Base-by-base conservation (phyloP, 2,113 vertebrate species). In the Aptenodytes forsteri region DNA sequence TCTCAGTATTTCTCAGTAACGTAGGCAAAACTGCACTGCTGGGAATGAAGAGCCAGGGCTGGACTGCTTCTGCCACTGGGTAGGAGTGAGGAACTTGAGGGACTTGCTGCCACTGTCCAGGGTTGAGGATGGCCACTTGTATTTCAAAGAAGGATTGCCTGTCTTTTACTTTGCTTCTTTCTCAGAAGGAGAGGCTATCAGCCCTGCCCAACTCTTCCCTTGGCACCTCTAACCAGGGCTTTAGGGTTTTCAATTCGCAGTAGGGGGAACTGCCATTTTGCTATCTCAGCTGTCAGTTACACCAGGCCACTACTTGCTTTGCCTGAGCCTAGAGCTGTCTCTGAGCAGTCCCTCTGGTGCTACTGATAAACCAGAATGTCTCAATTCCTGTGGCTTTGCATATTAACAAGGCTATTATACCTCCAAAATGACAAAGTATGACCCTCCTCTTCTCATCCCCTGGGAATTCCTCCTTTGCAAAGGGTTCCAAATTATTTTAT, bases 1-100 rank as follows among this genome's bases (percentile, higher is more conserved):
- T 18, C 26, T 66, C 46, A 27, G 16, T 6, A 34, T 54, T 83
- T 67, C 34, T 62, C 22, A n/a, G 42, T 64, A 83, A 38, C 0
- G 0, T 2, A 16, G 40, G 34, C 23, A 67, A 75, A 55, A 1
- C 3, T 1, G 0, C 32, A 6, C 16, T 16, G 17, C n/a, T 38
- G 23, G 17, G 36, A 87, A 36, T 19, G 21, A 87, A 54, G 8
- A 78, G 27, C 13, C 50, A 23, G 76, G 32, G 21, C 18, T 72
- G 58, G 21, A n/a, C 29, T 47, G 30, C 22, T 66, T 70, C 34
- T 73, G 42, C 15, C 13, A 13, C 11, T 3, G 14, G 13, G 9
- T 17, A 36, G 26, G 46, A 72, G 16, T 22, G 54, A 67, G 70
- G 47, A 52, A 11, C 19, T 42, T 42, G 18, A 36, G 29, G 12